phyloP scores from a whole-genome alignment of 2,113 vertebrate genomes.

The Anguilla japonica region DNA sequence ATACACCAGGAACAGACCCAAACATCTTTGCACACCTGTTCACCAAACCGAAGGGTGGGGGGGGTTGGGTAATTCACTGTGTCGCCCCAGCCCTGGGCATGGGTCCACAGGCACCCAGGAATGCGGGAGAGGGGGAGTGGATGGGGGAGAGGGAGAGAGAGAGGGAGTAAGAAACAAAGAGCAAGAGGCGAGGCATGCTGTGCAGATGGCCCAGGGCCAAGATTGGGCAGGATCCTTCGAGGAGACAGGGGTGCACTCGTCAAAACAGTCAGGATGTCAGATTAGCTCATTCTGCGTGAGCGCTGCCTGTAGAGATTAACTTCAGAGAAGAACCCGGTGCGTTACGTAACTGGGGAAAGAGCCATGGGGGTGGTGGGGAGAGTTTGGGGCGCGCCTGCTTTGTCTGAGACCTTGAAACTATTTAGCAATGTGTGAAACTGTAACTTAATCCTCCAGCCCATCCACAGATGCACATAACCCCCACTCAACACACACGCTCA shows the following conservation, averaged over 20 bases:
- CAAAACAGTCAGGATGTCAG: conserved; percentile 11
- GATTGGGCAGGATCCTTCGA: conserved; percentile 8
- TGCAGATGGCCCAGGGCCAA: conserved; percentile 9
- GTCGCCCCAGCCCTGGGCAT: neutral
- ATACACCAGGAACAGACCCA: neutral
- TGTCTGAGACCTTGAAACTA: neutral
- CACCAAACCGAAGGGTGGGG: neutral
- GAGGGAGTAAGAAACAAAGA: neutral
- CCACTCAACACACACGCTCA: neutral
- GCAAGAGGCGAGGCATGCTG: neutral
- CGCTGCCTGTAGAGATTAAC: neutral
- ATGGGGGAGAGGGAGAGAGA: neutral
- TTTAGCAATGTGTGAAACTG: neutral
- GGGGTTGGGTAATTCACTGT: neutral
- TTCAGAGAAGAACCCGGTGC: neutral
- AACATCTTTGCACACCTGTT: neutral
- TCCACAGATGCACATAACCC: neutral
- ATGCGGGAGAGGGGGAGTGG: neutral
- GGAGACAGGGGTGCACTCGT: neutral
- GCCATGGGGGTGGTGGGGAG: neutral
- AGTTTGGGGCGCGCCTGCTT: neutral
- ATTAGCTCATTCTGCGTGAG: neutral
- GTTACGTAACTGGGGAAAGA: neutral
- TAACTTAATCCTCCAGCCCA: neutral
- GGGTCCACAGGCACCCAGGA: neutral